These are phyloP conservation scores for Rostratula benghalensis DNA, from an alignment of 2,113 vertebrate species.

Conservation along the genomic window DNA sequence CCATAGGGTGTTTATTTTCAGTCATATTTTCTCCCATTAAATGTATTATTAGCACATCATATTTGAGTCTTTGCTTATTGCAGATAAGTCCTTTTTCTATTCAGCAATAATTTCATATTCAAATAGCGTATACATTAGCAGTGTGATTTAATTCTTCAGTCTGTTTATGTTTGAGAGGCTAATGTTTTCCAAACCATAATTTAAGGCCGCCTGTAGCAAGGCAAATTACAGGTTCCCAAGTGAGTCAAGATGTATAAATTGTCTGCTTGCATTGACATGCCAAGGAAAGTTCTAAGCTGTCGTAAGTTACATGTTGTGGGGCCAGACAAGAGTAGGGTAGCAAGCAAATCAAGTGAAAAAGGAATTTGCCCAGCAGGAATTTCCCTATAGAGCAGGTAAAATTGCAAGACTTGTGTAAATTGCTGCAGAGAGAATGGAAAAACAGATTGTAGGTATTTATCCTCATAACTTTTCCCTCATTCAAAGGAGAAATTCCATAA, in stretches of 20 bases:
- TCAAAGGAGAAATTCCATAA: background rate
- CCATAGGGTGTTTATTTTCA: constrained; percentile 31
- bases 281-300: background rate
- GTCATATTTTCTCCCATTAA: constrained; percentile 37
- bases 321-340: background rate
- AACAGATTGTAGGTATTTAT: background rate
- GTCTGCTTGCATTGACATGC: background rate
- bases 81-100: constrained; percentile 27
- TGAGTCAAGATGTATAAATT: background rate
- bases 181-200: constrained; percentile 11
- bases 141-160: constrained; percentile 27
- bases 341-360: background rate
- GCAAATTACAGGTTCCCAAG: background rate
- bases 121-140: constrained; percentile 14
- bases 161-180: constrained; percentile 29
- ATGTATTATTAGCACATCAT: constrained; percentile 30
- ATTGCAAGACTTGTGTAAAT: background rate
- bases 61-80: constrained; percentile 34
- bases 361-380: background rate
- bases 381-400: background rate
- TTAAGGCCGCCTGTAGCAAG: background rate
- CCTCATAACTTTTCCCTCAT: background rate
- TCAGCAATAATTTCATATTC: constrained; percentile 16
- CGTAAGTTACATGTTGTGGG: background rate
- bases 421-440: background rate